Base-by-base conservation (phyloP, 2,113 vertebrate genomes). In the Hemichromis elongatus region DNA sequence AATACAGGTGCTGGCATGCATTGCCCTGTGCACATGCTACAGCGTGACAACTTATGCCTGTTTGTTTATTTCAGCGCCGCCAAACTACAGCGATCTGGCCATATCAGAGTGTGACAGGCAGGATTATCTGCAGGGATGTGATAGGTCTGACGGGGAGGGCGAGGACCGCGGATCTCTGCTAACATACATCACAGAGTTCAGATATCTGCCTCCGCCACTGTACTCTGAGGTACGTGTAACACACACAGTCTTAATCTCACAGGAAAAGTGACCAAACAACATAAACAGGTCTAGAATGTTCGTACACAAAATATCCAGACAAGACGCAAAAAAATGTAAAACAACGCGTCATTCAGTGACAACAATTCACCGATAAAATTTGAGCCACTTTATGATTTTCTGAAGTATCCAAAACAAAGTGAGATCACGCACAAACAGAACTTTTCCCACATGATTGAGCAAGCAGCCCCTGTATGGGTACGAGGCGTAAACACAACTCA, bases 181-280 rank as follows among this genome's bases (percentile, higher is more conserved):
- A 9, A 97, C 98, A 6, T 99, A 99, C 89, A 98, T 99, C 95
- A 98, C 98, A 73, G 98, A 99, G 95, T 99, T 99, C 89, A 96
- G 97, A 92, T 99, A 98, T 89, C 95, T 98, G 94, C 99, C 99
- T 21, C 99, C 99, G 5, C 99, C 99, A 19, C 97, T 99, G 78
- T 99, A 99, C 95, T 97, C 98, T 61, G 98, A 99, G 96, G 99
- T 99, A 96, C 81, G n/a, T 37, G 3, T 37, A 59, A 50, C 57
- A 35, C 59, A n/a, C 59, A 40, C 1, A 2, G 5, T 73, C 3
- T 53, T 53, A 53, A 4, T 18, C 24, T 50, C 24, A 50, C 42
- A 50, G 16, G 42, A 50, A 30, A 75, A 63, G 66, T 18, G 40
- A 24, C 14, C 24, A 47, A 47, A 70, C n/a, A 28, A 75, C 10